Base-by-base conservation (phyloP, 2,888 invertebrate genomes). In the Cartodere bifasciata region DNA sequence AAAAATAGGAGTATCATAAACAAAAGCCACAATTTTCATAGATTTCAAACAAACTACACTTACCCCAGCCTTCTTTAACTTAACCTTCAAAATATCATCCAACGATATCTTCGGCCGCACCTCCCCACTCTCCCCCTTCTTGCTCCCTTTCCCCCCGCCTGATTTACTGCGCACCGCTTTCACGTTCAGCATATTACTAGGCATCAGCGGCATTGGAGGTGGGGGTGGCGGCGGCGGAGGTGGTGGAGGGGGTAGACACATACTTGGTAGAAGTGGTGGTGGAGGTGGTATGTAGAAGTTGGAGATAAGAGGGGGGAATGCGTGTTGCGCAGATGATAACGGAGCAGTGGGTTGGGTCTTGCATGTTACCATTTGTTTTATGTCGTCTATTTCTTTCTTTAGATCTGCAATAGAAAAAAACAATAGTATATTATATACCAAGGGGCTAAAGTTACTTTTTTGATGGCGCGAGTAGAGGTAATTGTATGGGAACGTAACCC, bases 51-150 rank as follows among this genome's bases (percentile, higher is more conserved):
- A 13, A 27, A 21, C 23, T 24, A 16, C 15, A 49, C 52, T 48
- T 40, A 58, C 58, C 27, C 46, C 34, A 1, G 53, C 40, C 42
- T 59, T 60, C 35, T 47, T 52, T 31, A 60, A 37, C 41, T 57
- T 56, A 2, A 60, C 58, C 32, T 56, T 57, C 23, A 58, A 39
- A 31, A 60, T 58, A 32, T 58, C 60, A 21, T 56, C 56, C 23
- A 57, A 36, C n/a, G 55, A 55, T 32, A 60, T 60, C 3, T 50
- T 41, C 0, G 60, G 60, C 21, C 57, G 37, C 7, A 39, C 35
- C 17, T 47, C 43, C 9, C 47, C 45, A n/a, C 35, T 30, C 13
- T 43, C 43, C 4, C 26, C 24, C 29, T 47, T 49, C 31, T 40
- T 44, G 5, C 25, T 28, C 11, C 29, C 17, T 16, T 33, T 40